Conservation (phyloP, 2,888 invertebrate species). For the Microdon myrmicae region DNA sequence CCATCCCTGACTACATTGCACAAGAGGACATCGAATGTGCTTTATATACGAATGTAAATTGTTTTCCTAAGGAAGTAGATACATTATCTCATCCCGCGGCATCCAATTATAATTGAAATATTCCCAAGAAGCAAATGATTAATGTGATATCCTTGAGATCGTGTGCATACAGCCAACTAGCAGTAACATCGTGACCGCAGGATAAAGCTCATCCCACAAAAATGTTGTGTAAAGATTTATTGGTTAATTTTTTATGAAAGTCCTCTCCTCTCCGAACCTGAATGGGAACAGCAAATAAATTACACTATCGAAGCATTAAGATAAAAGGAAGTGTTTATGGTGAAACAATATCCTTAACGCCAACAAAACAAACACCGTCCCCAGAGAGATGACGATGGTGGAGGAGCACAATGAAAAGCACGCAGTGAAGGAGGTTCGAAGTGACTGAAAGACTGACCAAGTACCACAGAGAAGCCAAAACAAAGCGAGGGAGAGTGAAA, state of each 20-base stretch:
- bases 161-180: conserved; percentile 5
- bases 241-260: conserved; percentile 53
- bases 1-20: too few species aligned
- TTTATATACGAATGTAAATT: conserved; percentile 8
- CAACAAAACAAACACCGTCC: conserved; percentile 29
- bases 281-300: conserved; percentile 46
- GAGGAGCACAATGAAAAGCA: too few species aligned
- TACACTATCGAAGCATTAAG: conserved; percentile 44
- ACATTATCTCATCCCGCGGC: conserved; percentile 8
- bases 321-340: conserved; percentile 47
- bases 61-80: conserved; percentile 25
- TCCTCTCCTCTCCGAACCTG: conserved; percentile 53
- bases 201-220: conserved; percentile 24
- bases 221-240: conserved; percentile 51
- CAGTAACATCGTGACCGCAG: conserved; percentile 30
- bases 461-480: too few species aligned
- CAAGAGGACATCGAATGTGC: too few species aligned
- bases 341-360: conserved; percentile 46
- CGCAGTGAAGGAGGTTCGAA: too few species aligned
- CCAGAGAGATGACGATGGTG: too few species aligned
- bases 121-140: conserved; percentile 25
- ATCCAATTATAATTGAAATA: conserved; percentile 44
- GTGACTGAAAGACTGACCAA: too few species aligned
- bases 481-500: too few species aligned
- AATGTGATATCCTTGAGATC: conserved; percentile 32